phyloP scores from a whole-genome alignment of 1,140 invertebrate genomes.

The Ceratina australensis region DNA sequence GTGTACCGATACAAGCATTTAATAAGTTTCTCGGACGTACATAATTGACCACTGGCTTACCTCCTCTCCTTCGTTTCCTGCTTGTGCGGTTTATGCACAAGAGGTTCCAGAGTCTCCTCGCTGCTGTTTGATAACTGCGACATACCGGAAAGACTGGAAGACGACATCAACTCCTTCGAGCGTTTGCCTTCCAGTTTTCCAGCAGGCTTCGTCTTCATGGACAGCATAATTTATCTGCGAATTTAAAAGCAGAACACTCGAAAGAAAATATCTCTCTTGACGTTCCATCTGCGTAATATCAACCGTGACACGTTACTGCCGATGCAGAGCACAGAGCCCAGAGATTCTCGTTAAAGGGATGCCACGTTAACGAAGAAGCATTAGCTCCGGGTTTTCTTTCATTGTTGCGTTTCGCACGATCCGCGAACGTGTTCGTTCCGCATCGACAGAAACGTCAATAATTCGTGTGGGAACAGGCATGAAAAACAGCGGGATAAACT shows the following conservation, averaged over 20 bases:
- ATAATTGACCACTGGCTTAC: slow-evolving; percentile 51
- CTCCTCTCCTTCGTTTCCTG: slow-evolving; percentile 70
- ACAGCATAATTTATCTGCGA: slow-evolving; percentile 71
- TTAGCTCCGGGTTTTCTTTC: not conserved
- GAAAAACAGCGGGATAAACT: slow-evolving; percentile 5
- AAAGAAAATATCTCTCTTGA: too few species aligned
- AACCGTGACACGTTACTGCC: not conserved
- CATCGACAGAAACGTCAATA: slow-evolving; percentile 41
- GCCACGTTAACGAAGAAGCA: not conserved
- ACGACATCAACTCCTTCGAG: slow-evolving; percentile 76
- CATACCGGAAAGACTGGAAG: slow-evolving; percentile 77
- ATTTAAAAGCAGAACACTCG: not conserved
- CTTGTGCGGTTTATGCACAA: slow-evolving; percentile 72
- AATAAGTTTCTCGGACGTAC: too few species aligned
- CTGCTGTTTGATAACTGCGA: slow-evolving; percentile 78
- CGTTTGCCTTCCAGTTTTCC: slow-evolving; percentile 73
- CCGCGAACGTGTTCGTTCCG: not conserved
- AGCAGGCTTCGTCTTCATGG: slow-evolving; percentile 63
- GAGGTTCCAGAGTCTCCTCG: slow-evolving; percentile 75
- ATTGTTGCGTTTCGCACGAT: slow-evolving; percentile 12
- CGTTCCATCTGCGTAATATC: not conserved
- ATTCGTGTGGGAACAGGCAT: not conserved
- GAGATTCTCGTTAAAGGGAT: too few species aligned
- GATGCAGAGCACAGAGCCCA: not conserved
- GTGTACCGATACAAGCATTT: too few species aligned